Base-by-base conservation (phyloP, 2,888 invertebrate species). In the Phengaris arion region DNA sequence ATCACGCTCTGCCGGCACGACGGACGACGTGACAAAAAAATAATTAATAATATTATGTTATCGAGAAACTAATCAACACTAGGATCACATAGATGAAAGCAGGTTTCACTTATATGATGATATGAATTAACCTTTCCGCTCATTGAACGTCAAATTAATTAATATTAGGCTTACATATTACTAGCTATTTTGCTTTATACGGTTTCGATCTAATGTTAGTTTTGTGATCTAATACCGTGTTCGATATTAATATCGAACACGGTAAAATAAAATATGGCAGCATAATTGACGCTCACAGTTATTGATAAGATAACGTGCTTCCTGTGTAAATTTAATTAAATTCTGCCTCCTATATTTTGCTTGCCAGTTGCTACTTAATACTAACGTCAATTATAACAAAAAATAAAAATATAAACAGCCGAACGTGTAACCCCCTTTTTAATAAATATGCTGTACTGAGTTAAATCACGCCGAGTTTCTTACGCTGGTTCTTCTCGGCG, bases 291-390 rank as follows among this genome's bases (percentile, higher is more conserved):
- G 64, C 35, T 35, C 10, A 45, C 5, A 6, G 35, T 45, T 13
- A 2, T 64, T 64, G 64, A 64, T 64, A 64, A 64, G 64, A 64
- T 54, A 48, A 35, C 12, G 12, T 6, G 15, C 51, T 35, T 45
- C 6, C 35, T 74, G 15, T 48, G 48, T 15, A 55, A 55, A 55
- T n/a, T 15, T 69, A 46, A 69, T 69, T 48, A 69, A 69, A 69
- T 69, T 68, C 9, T 35, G 10, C 59, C 22, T 12, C 12, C 59
- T 10, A 12, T 5, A 9, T 64, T 64, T 64, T 35, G 48, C 48
- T 48, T 8, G 48, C 48, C 48, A 48, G 6, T 48, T 8, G 35
- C 35, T 35, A 35, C 35, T 35, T 35, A 4, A 0, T 35, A 35
- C 35, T 35, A 35, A 35, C 35, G 35, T 35, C 35, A 35, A 35